Base-by-base conservation (phyloP, 2,888 invertebrate genomes). In the Ennomos erosarius region DNA sequence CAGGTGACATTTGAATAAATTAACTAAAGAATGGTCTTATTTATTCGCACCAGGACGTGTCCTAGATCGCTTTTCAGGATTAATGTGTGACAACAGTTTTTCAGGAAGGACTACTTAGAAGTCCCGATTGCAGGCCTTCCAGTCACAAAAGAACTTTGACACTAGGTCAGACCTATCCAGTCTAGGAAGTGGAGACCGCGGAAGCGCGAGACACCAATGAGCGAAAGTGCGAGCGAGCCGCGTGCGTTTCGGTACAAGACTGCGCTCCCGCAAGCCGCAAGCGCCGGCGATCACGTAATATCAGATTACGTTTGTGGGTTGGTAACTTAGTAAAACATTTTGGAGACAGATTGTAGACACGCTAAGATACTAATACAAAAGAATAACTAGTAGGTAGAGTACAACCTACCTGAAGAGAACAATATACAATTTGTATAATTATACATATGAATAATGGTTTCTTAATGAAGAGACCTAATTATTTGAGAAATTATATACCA, bases 181-280 rank as follows among this genome's bases (percentile, higher is more conserved):
- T 34, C 42, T 45, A 60, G 59, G 62, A 66, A 62, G 55, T 38
- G 67, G 57, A 63, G 70, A 63, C 70, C 74, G 73, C 82, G 85
- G 82, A 82, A 81, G 78, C 74, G 39, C 55, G 50, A 55, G 70
- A 55, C 62, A 71, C 70, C 67, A 71, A 85, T 89, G 81, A 89
- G 85, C 90, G 90, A 90, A 90, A 90, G 90, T 91, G 87, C 83
- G 82, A 71, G 82, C 77, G 81, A 71, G 76, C 81, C 78, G 84
- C 76, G 68, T 79, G 89, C 88, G 87, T 76, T 79, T 78, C 86
- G 74, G 72, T 82, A 71, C 71, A 69, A 86, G 89, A 90, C 90
- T 88, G 87, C 72, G 71, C 74, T 34, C 54, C 66, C 65, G 67
- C 64, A 76, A 71, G 71, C 67, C 71, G 70, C 71, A 68, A 68